Evolutionary conservation across 2,797 vertebrate genomes (phyloP), one percentile per base, ranked within the genome.

Genomic region (Megalops cyprinoides): DNA sequence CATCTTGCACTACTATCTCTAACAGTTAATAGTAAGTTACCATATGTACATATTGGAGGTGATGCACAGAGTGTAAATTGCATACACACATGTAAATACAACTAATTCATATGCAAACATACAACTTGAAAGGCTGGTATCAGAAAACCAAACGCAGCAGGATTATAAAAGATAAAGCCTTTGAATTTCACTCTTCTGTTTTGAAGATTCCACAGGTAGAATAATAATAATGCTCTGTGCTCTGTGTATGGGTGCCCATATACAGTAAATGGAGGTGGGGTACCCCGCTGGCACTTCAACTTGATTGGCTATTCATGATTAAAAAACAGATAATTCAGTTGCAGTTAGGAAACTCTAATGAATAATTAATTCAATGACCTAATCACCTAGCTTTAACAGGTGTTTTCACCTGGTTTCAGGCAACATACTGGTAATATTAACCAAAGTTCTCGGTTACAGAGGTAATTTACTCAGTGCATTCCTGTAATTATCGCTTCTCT

Each of bases 311-410:
- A 37, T 67, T 67, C 4, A 39, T 37, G 62, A 39, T 67, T 25
- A 18, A 44, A 44, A n/a, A 71, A 71, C 23, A 65, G 37, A 65
- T 31, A 65, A 31, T 37, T 65, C 60, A 34, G 14, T 37, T 3
- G 67, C 39, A 42, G 37, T 1, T 44, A 31, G 67, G 67, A 71
- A 71, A 18, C 42, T 71, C 37, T 37, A 42, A 42, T 71, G 18
- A 71, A 71, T 71, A 71, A 71, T 71, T 23, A 23, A 71, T 42
- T 71, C 18, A 71, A 71, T 71, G 44, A 42, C 39, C 67, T 44
- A 42, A 71, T 37, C 23, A 44, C 67, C 67, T 39, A 23, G 37
- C 37, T 42, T 42, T 42, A 71, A 71, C 67, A 71, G 65, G 18
- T 42, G 65, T n/a, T 69, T 65, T 60, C 58, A 28, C 25, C 39